phyloP scores from a whole-genome alignment of 92 coral and sea anemone genomes.

The Phenganax subtilis region DNA sequence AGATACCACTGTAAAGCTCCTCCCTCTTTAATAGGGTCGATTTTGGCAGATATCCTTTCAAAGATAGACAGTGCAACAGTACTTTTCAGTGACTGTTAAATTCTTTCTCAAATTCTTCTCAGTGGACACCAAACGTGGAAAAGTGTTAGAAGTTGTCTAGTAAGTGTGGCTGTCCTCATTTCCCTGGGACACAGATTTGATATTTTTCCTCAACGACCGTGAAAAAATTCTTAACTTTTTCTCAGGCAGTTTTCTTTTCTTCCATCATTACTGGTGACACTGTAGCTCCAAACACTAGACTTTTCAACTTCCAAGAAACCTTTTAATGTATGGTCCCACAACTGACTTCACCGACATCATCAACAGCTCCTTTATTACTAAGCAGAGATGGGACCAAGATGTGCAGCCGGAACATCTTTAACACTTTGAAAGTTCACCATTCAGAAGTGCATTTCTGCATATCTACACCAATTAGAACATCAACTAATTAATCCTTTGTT shows the following conservation, averaged over 20 bases:
- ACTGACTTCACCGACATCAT: neutral
- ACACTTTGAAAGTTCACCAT: constrained; percentile 47
- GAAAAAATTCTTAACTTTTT: constrained; percentile 34
- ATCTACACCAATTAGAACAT: constrained; percentile 55
- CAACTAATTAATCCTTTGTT: constrained; percentile 50
- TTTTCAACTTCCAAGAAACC: constrained; percentile 57
- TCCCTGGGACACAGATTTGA: constrained; percentile 51
- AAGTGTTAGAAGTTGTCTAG: constrained; percentile 40
- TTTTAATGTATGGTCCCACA: constrained; percentile 50
- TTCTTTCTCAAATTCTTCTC: constrained; percentile 42
- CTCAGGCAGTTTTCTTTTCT: constrained; percentile 46
- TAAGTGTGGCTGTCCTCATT: constrained; percentile 40
- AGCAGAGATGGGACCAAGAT: constrained; percentile 49
- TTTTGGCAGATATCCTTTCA: constrained; percentile 48
- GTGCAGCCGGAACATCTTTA: constrained; percentile 50
- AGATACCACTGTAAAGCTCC: constrained; percentile 48
- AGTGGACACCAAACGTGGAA: constrained; percentile 32
- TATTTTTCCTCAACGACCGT: constrained; percentile 40
- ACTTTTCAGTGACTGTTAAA: constrained; percentile 36
- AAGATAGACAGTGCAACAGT: constrained; percentile 33
- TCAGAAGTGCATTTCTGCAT: constrained; percentile 55
- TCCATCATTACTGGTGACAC: constrained; percentile 32
- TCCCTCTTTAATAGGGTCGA: constrained; percentile 21
- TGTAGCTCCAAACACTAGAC: constrained; percentile 28
- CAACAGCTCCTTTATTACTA: neutral